Conservation (phyloP, 2,888 invertebrate genomes). For the Hyppa rectilinea region DNA sequence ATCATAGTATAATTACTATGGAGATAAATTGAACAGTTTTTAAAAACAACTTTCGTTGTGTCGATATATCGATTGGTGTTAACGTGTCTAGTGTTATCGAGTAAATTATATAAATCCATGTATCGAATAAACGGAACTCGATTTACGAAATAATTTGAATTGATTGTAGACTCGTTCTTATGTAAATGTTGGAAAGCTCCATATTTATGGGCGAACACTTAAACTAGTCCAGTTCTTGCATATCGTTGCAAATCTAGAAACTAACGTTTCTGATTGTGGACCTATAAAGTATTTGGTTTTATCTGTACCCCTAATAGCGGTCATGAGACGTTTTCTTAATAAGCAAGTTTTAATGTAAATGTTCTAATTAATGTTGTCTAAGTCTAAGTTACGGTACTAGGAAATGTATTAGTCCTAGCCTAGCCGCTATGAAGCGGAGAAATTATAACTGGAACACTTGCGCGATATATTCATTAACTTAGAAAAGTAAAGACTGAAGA, state of each 20-base stretch:
- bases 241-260: constrained; percentile 62
- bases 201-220: constrained; percentile 66
- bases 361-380: constrained; percentile 17
- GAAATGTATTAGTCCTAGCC: not conserved
- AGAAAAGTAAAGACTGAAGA: not conserved
- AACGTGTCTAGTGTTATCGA: constrained; percentile 36
- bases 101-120: constrained; percentile 55
- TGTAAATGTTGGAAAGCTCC: constrained; percentile 68
- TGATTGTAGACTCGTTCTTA: constrained; percentile 61
- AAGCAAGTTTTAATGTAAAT: constrained; percentile 21
- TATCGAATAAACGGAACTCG: constrained; percentile 45
- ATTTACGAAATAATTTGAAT: constrained; percentile 51
- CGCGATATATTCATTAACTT: too few species aligned
- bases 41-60: constrained; percentile 60
- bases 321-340: constrained; percentile 21
- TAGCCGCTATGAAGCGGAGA: not conserved
- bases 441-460: not conserved
- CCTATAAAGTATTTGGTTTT: constrained; percentile 43
- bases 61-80: constrained; percentile 43
- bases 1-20: constrained; percentile 41
- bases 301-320: constrained; percentile 21
- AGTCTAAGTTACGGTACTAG: constrained; percentile 3
- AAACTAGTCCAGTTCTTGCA: constrained; percentile 67
- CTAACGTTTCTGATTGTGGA: constrained; percentile 52
- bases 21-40: constrained; percentile 35